Conservation (phyloP, 2,888 invertebrate species). For the Parapristionchus giblindavisi region DNA sequence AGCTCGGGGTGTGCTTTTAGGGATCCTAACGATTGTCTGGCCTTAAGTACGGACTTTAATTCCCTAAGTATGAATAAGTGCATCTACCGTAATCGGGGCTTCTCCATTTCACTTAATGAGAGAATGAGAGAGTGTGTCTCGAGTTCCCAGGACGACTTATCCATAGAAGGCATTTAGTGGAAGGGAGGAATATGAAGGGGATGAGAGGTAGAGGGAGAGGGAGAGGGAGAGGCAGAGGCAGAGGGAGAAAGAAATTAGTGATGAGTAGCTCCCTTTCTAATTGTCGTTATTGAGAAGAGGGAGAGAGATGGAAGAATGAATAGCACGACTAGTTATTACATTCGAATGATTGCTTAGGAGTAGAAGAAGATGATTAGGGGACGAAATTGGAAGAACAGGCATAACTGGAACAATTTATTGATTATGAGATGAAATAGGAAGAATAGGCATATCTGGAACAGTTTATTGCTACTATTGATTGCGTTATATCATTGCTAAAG, state of each 20-base stretch:
- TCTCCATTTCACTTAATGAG: no score
- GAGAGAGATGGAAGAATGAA: background rate
- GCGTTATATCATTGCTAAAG: no score
- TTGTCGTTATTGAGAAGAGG: slow-evolving; percentile 26
- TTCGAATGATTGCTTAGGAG: slow-evolving; percentile 13
- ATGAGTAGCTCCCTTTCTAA: slow-evolving; percentile 23
- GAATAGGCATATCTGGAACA: no score
- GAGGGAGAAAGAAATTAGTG: slow-evolving; percentile 16
- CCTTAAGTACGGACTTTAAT: no score
- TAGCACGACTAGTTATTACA: slow-evolving; percentile 28
- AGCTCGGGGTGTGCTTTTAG: no score
- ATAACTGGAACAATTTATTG: no score
- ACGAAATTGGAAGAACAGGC: background rate
- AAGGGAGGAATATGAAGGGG: slow-evolving; percentile 12
- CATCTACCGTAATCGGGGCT: no score
- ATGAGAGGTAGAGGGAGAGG: slow-evolving; percentile 4
- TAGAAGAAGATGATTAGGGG: slow-evolving; percentile 4
- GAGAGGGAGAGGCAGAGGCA: slow-evolving; percentile 23
- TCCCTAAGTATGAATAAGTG: no score
- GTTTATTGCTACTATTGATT: no score
- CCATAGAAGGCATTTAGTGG: background rate
- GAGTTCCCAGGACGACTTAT: background rate
- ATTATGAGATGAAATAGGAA: no score
- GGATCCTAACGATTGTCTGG: no score
- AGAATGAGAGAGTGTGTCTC: background rate